These are phyloP conservation scores for Protodeltote pygarga DNA, from an alignment of 2,888 invertebrate genomes.

Conservation along the genomic window DNA sequence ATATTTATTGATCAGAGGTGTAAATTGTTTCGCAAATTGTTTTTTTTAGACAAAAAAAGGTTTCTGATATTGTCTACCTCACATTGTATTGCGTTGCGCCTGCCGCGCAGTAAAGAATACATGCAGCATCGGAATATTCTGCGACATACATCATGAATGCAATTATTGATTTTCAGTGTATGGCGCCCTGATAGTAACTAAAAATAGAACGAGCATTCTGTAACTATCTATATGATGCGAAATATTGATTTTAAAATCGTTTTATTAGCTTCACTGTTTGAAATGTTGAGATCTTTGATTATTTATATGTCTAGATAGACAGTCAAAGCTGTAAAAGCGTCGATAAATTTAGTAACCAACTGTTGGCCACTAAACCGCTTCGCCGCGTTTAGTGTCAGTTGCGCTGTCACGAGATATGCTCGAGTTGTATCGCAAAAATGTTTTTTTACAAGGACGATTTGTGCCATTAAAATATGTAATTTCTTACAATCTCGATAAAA, in stretches of 20 bases:
- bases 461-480: too few relatives aligned
- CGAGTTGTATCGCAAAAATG: too few relatives aligned
- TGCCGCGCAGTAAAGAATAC: slow-evolving; percentile 16
- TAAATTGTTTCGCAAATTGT: not conserved
- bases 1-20: slow-evolving; percentile 29
- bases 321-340: too few relatives aligned
- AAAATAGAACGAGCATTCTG: slow-evolving; percentile 21
- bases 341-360: too few relatives aligned
- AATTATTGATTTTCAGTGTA: slow-evolving; percentile 41
- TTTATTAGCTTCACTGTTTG: too few relatives aligned
- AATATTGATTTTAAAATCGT: slow-evolving; percentile 7
- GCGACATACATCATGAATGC: slow-evolving; percentile 24
- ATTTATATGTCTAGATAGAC: too few relatives aligned
- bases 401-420: too few relatives aligned
- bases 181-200: slow-evolving; percentile 12
- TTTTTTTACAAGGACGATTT: too few relatives aligned
- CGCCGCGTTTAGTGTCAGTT: too few relatives aligned
- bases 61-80: not conserved
- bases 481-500: too few relatives aligned
- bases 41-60: not conserved
- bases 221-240: slow-evolving; percentile 1
- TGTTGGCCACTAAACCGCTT: too few relatives aligned
- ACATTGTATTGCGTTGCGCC: not conserved
- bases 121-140: slow-evolving; percentile 14
- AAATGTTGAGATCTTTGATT: too few relatives aligned